Percentiles rank a stretch among this genome's conserved stretches.
Conservation (phyloP, 1,140 invertebrate genomes). For the Papilio helenus region DNA sequence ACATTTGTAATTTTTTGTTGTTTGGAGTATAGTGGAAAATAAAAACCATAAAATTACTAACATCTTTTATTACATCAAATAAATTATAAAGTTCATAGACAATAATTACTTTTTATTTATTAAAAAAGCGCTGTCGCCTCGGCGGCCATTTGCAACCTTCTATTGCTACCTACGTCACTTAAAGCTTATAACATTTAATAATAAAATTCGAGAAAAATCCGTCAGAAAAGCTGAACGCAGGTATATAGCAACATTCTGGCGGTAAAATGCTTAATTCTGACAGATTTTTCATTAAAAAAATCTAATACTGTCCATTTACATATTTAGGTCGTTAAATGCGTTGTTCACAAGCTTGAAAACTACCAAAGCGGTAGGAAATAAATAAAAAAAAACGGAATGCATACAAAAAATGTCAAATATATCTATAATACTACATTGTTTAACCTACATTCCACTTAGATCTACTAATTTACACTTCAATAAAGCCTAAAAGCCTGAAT, state of each 20-base stretch:
- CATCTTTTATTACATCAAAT: conserved; percentile 79
- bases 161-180: conserved; percentile 55
- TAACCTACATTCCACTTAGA: conserved; percentile 56
- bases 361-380: conserved; percentile 61
- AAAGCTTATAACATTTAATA: conserved; percentile 54
- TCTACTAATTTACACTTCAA: conserved; percentile 63
- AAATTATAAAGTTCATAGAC: conserved; percentile 77
- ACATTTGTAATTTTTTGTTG: neutral
- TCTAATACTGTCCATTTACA: conserved; percentile 63
- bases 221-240: conserved; percentile 25
- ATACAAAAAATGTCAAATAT: conserved; percentile 43
- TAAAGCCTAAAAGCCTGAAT: conserved; percentile 50
- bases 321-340: conserved; percentile 57
- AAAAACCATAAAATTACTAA: conserved; percentile 64
- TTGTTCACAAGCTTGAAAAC: conserved; percentile 46
- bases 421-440: conserved; percentile 45
- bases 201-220: conserved; percentile 20
- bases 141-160: conserved; percentile 51
- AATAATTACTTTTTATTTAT: conserved; percentile 58
- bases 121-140: conserved; percentile 56
- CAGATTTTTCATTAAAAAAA: conserved; percentile 45
- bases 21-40: conserved; percentile 29
- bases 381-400: conserved; percentile 62
- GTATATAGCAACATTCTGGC: conserved; percentile 48
- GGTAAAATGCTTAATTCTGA: conserved; percentile 41